Conservation (phyloP, 2,888 invertebrate genomes). For the Calameuta idolon region DNA sequence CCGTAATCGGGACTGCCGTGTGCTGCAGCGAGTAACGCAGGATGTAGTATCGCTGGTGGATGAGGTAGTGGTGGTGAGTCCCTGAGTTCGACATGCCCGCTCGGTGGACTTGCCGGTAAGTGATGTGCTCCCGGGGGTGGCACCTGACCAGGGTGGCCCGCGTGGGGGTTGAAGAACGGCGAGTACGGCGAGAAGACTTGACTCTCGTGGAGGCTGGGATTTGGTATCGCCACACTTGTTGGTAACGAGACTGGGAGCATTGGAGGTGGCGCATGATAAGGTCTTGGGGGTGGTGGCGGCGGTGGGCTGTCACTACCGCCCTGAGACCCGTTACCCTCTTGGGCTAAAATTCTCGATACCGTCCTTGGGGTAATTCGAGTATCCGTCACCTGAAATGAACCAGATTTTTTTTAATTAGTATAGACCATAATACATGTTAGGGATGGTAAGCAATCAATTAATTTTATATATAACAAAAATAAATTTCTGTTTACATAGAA, state of each 20-base stretch:
- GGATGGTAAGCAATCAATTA: slow-evolving; percentile 7
- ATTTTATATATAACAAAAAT: not conserved
- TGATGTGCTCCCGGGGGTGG: slow-evolving; percentile 65
- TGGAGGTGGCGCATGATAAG: slow-evolving; percentile 81
- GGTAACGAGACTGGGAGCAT: slow-evolving; percentile 91
- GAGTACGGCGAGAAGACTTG: slow-evolving; percentile 94
- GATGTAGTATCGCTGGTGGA: slow-evolving; percentile 86
- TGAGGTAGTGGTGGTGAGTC: slow-evolving; percentile 82
- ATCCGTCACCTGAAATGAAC: slow-evolving; percentile 76
- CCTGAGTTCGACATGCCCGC: slow-evolving; percentile 77
- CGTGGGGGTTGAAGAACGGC: slow-evolving; percentile 81
- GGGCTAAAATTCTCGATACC: slow-evolving; percentile 86
- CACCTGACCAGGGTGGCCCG: slow-evolving; percentile 62
- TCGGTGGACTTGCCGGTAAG: slow-evolving; percentile 72
- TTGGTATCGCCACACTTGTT: slow-evolving; percentile 96
- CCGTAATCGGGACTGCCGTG: slow-evolving; percentile 85
- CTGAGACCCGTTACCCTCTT: slow-evolving; percentile 82
- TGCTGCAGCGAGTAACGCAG: slow-evolving; percentile 85
- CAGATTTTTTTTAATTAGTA: slow-evolving; percentile 6
- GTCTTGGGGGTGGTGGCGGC: slow-evolving; percentile 74
- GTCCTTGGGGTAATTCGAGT: slow-evolving; percentile 92
- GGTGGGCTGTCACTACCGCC: slow-evolving; percentile 68
- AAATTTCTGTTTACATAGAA: not conserved
- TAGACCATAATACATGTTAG: not conserved
- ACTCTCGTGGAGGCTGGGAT: slow-evolving; percentile 94